Evolutionary conservation across 2,888 invertebrate species (phyloP), one percentile per base, ranked within the genome.

Genomic region (Noctua comes): DNA sequence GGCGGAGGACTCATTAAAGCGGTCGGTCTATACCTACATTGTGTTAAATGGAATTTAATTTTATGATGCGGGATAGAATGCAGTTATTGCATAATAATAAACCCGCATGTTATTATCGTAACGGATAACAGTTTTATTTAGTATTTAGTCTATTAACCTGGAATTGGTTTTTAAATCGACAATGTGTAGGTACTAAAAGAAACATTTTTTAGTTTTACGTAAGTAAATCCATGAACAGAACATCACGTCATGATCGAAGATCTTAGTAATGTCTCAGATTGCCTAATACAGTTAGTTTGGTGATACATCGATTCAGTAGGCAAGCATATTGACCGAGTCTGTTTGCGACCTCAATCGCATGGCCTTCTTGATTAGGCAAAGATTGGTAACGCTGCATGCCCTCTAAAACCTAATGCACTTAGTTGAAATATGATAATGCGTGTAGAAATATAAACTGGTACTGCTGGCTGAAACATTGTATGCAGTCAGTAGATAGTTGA

Each of bases 41-140:
- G 66, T 79, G 54, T 76, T 43, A 68, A 65, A 71, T 84, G 54
- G 48, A 69, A 76, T 86, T 75, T 46, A 57, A 79, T 84, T 83
- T 85, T 72, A 85, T 85, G 85, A 80, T 85, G 87, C 84, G 85
- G 85, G 87, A 57, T 84, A 74, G 73, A 86, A 84, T 86, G 73
- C 57, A 57, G 84, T 83, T 40, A 40, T 40, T 85, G 87, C 84
- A 86, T 84, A 86, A 86, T 70, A 83, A 86, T 79, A 73, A 76
- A 80, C 80, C 85, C 76, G 76, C 71, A 84, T 79, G 27, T 46
- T 70, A 59, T 70, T 86, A 83, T 76, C 73, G 57, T 59, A 73
- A 84, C 40, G 51, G 24, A 70, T 83, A 59, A 72, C 73, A 72
- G 54, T 69, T 83, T 59, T 69, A 83, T 86, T 78, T 48, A 59